Base-by-base conservation (phyloP, 2,797 vertebrate genomes). In the Halcyon smyrnensis region DNA sequence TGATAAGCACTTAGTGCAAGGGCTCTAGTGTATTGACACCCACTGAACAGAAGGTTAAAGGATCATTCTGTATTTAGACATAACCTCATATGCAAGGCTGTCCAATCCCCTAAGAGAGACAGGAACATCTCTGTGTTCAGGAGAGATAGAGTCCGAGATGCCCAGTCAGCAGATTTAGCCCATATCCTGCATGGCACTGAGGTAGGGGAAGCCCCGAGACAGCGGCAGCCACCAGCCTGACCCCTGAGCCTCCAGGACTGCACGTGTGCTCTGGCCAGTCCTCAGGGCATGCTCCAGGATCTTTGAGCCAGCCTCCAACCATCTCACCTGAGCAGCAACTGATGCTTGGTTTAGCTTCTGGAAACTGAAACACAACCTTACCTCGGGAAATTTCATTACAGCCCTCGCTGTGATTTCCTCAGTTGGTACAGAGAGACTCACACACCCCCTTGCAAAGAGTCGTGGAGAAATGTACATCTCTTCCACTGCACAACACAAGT, bases 361-460 rank as follows among this genome's bases (percentile, higher is more conserved):
- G 54, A 78, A 81, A 51, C 68, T 43, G 45, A 77, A 95, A 28
- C 7, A 1, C 57, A 45, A 30, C 36, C 65, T 80, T 45, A 68
- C 17, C 30, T 71, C 19, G 11, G 39, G 65, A 54, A 64, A 54
- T 30, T 12, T 54, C 50, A 30, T 21, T 34, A 12, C 68, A 65
- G 24, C 51, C 20, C 67, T 82, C 0, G 0, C 46, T 76, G 62
- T 32, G 79, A 67, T 50, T 62, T 45, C 39, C 79, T 79, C 50
- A 9, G 6, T 39, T 45, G 65, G 57, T 50, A 48, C 64, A 53
- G 77, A 80, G 43, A 76, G 23, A 82, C 57, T 86, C 67, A 59
- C 11, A 21, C 12, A 16, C 1, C 4, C 5, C 5, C 28, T 48
- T 0, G 0, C 30, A 64, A 69, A 69, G 65, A 79, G 50, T 9